Evolutionary conservation across 2,113 vertebrate genomes (phyloP).

Genomic region (Proterorhinus semilunaris): DNA sequence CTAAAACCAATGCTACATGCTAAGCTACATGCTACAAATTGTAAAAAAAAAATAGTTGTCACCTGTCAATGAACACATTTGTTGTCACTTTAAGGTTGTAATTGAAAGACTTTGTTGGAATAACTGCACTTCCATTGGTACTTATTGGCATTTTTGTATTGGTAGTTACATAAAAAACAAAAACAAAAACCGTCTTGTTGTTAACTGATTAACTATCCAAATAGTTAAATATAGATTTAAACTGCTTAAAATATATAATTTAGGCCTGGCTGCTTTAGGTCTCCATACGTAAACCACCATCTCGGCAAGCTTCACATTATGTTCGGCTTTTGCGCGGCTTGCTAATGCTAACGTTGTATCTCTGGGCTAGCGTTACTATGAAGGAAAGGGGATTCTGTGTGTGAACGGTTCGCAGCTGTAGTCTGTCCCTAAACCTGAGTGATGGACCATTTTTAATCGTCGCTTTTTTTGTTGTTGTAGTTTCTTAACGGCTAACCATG

Average conservation of each 20-base stretch:
- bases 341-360: not conserved
- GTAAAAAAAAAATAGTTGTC: no score
- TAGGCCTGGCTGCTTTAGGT: not conserved
- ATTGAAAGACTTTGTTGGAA: no score
- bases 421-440: conserved; percentile 50
- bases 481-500: conserved; percentile 3
- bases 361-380: conserved; percentile 54
- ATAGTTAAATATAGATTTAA: no score
- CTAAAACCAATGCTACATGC: not conserved
- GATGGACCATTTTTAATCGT: conserved; percentile 33
- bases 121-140: no score
- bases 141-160: no score
- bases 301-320: not conserved
- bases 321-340: not conserved
- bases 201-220: no score
- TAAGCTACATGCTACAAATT: not conserved
- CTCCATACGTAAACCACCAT: not conserved
- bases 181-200: no score
- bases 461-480: not conserved
- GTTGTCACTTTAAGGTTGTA: no score
- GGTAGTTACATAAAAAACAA: no score
- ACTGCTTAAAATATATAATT: not conserved
- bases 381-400: conserved; percentile 46
- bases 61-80: no score
- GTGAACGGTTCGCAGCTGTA: conserved; percentile 26